phyloP scores from a whole-genome alignment of 1,140 invertebrate species.

The silkworm (Bombyx mori) region ASM3026992v2 NC_085107.1:17595501-17596000 shows the following conservation, averaged over 20 bases:
- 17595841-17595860: conserved; percentile 3
- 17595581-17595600: conserved; percentile 51
- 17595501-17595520: conserved; percentile 65
- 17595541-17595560: conserved; percentile 58
- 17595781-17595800: conserved; percentile 59
- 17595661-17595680: conserved; percentile 67
- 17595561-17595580: conserved; percentile 60
- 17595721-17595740: conserved; percentile 79
- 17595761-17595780: conserved; percentile 62
- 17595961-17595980: too few relatives aligned
- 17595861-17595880: conserved; percentile 10
- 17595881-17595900: too few relatives aligned
- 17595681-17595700: conserved; percentile 72
- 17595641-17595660: conserved; percentile 54
- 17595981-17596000: too few relatives aligned
- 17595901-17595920: too few relatives aligned
- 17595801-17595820: conserved; percentile 66
- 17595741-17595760: conserved; percentile 75
- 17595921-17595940: too few relatives aligned
- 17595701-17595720: conserved; percentile 81
- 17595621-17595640: conserved; percentile 45
- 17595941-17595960: too few relatives aligned
- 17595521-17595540: conserved; percentile 54
- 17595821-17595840: conserved; percentile 8
- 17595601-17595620: conserved; percentile 53